A percentile compares a stretch with the other conserved stretches of the same genome.
phyloP scores from a whole-genome alignment of 2,113 vertebrate genomes.

The Colinus virginianus region DNA sequence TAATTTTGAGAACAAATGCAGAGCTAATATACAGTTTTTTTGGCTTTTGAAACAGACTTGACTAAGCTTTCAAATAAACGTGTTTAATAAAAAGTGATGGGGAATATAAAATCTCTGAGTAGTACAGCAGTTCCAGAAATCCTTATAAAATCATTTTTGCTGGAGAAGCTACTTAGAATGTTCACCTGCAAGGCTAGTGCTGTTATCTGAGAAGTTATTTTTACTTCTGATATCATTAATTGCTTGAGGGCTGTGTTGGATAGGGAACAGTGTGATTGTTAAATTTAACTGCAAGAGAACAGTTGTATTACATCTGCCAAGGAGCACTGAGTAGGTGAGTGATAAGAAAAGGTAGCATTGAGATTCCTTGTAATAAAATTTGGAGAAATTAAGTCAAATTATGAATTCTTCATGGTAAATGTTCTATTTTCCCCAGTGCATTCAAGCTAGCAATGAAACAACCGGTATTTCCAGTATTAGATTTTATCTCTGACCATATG shows the following conservation, averaged over 20 bases:
- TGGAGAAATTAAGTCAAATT: conserved; percentile 31
- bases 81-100: not conserved
- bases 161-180: not conserved
- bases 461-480: conserved; percentile 55
- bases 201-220: not conserved
- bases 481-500: conserved; percentile 59
- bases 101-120: not conserved
- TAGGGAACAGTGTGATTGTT: not conserved
- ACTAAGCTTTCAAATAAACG: not conserved
- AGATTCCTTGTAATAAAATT: conserved; percentile 2
- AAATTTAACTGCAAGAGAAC: conserved; percentile 24
- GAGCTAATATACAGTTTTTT: not conserved
- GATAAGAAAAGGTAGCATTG: conserved; percentile 10
- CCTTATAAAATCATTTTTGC: not conserved
- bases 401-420: conserved; percentile 38
- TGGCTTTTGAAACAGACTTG: not conserved
- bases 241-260: not conserved
- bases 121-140: not conserved
- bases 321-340: conserved; percentile 16
- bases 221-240: conserved; percentile 12
- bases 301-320: conserved; percentile 7
- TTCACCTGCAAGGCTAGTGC: not conserved
- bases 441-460: conserved; percentile 48
- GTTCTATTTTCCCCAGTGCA: conserved; percentile 32
- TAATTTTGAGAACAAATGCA: not conserved